Evolutionary conservation across 1,140 invertebrate genomes (phyloP).

Genomic region (fruit fly (Drosophila melanogaster)): Release_6_plus_ISO1_MT NT_037436.4:5132001-5132500

Average conservation of each 20-base stretch:
- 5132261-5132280: slow-evolving; percentile 30
- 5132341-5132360: neutral
- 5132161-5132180: slow-evolving; percentile 26
- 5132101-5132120: slow-evolving; percentile 44
- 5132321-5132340: slow-evolving; percentile 19
- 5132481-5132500: too few relatives aligned
- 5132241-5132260: slow-evolving; percentile 19
- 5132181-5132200: slow-evolving; percentile 37
- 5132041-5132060: slow-evolving; percentile 10
- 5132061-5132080: slow-evolving; percentile 8
- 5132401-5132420: neutral
- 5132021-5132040: slow-evolving; percentile 37
- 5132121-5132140: slow-evolving; percentile 27
- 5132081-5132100: slow-evolving; percentile 24
- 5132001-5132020: slow-evolving; percentile 19
- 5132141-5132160: slow-evolving; percentile 19
- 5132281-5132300: slow-evolving; percentile 26
- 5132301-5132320: slow-evolving; percentile 1
- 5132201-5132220: slow-evolving; percentile 28
- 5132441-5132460: neutral
- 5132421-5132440: neutral
- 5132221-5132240: slow-evolving; percentile 14
- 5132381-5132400: slow-evolving; percentile 4
- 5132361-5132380: neutral
- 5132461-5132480: neutral